Evolutionary conservation across 2,888 invertebrate genomes (phyloP), one percentile per base, ranked within the genome.

Genomic region (Thysanoteuthis rhombus): DNA sequence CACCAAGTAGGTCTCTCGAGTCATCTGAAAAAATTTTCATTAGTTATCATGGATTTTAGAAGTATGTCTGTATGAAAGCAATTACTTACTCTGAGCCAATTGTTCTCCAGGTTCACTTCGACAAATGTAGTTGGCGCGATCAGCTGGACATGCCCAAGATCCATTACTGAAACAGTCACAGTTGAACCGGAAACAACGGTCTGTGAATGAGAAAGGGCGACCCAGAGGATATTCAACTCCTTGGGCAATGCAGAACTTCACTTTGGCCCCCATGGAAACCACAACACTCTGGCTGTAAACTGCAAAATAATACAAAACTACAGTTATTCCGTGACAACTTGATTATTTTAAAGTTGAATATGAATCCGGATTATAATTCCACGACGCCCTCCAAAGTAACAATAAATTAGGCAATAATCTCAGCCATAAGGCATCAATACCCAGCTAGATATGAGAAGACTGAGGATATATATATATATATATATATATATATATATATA

Each of bases 131-230:
- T 93, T 16, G 94, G 95, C 40, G 94, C 39, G 16, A 94, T 93
- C 0, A 45, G 94, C 94, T 12, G 95, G 95, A 94, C 95, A 95
- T 19, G 93, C 94, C 90, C 94, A 94, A 19, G 94, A 94, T 42
- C 95, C 95, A 93, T 95, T 94, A 91, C 95, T 95, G 19, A 93
- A 90, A 93, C 95, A 95, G 28, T 94, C 93, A 93, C 95, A 95
- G 75, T 94, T 94, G 58, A 94, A 95, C 47, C 94, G 93, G 38
- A 93, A 94, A 75, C 95, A 95, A 32, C 94, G 94, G 22, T 94
- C 94, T 22, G 94, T 95, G 93, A 94, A 94, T 22, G 93, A 92
- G 89, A 94, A 94, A 0, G 92, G 92, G 10, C 40, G 92, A 10
- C 92, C 40, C 10, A 92, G 36, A 32, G 92, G 40, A 40, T 40